Percentiles rank a stretch among this genome's conserved stretches.
These are phyloP conservation scores for Hyposoter dolosus DNA, from an alignment of 2,888 invertebrate genomes.

Conservation along the genomic window DNA sequence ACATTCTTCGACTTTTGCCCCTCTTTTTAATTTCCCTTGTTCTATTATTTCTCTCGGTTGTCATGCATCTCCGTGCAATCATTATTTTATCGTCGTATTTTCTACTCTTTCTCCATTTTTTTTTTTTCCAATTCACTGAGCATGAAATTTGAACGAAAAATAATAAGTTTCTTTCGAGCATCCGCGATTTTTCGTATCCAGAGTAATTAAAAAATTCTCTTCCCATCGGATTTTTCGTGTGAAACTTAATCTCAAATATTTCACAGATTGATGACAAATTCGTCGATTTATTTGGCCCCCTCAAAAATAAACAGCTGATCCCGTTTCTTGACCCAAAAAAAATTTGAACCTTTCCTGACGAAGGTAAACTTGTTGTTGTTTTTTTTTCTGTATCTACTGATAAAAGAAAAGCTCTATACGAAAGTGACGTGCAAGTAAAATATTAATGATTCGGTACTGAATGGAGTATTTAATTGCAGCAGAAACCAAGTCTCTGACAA, in stretches of 20 bases:
- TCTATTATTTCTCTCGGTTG: neutral
- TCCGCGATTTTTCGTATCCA: neutral
- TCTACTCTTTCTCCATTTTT: neutral
- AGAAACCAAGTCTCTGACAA: constrained; percentile 19
- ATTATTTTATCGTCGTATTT: constrained; percentile 18
- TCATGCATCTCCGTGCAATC: constrained; percentile 21
- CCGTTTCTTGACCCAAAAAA: neutral
- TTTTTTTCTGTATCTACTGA: too few relatives aligned
- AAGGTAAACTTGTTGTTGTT: neutral
- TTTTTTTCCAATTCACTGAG: neutral
- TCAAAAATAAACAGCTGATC: neutral
- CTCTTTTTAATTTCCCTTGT: constrained; percentile 14
- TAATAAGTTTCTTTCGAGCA: neutral
- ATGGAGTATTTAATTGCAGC: constrained; percentile 66
- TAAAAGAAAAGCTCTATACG: neutral
- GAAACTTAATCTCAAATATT: neutral
- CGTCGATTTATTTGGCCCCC: neutral
- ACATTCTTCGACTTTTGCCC: constrained; percentile 56
- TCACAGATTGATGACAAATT: neutral
- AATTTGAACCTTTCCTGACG: neutral
- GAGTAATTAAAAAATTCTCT: neutral
- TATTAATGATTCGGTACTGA: constrained; percentile 67
- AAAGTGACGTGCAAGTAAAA: constrained; percentile 43
- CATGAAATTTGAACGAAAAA: neutral
- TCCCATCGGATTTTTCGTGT: neutral